Percentiles rank a stretch among this genome's conserved stretches.
Evolutionary conservation across 2,113 vertebrate species (phyloP).

Genomic region (Pipa parva): DNA sequence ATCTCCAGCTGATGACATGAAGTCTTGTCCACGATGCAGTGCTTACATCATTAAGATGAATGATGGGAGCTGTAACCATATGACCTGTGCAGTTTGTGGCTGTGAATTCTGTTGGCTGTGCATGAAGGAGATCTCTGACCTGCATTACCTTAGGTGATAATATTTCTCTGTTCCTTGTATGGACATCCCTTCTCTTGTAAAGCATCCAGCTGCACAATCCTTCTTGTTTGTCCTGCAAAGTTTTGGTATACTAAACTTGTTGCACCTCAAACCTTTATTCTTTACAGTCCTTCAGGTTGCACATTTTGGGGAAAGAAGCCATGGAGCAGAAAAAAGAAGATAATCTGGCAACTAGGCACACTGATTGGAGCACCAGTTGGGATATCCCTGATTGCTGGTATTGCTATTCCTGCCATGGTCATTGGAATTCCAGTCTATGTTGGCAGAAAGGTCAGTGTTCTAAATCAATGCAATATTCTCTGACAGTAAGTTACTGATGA

Average conservation of each 20-base stretch:
- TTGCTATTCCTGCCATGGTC: conserved; percentile 96
- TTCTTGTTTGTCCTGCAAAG: neutral
- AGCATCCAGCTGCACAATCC: neutral
- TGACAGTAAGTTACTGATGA: no score
- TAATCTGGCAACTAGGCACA: conserved; percentile 95
- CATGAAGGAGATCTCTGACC: conserved; percentile 98
- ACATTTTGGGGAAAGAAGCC: conserved; percentile 99
- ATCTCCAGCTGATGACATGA: conserved; percentile 86
- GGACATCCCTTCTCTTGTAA: neutral
- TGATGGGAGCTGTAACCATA: conserved; percentile 97
- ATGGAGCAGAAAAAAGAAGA: conserved; percentile 98
- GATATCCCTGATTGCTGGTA: conserved; percentile 95
- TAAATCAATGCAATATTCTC: no score
- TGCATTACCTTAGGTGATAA: conserved; percentile 99
- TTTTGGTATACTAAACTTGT: neutral
- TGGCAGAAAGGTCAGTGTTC: conserved; percentile 84
- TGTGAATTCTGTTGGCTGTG: conserved; percentile 99
- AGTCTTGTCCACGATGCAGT: conserved; percentile 92
- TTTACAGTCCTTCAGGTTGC: conserved; percentile 87
- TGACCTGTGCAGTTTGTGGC: conserved; percentile 96
- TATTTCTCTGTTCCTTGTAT: no score
- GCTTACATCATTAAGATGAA: conserved; percentile 99
- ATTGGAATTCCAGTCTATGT: conserved; percentile 96
- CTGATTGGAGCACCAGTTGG: conserved; percentile 93
- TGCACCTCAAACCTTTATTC: no score